phyloP scores from a whole-genome alignment of 1,140 invertebrate genomes.

The Thrips palmi region DNA sequence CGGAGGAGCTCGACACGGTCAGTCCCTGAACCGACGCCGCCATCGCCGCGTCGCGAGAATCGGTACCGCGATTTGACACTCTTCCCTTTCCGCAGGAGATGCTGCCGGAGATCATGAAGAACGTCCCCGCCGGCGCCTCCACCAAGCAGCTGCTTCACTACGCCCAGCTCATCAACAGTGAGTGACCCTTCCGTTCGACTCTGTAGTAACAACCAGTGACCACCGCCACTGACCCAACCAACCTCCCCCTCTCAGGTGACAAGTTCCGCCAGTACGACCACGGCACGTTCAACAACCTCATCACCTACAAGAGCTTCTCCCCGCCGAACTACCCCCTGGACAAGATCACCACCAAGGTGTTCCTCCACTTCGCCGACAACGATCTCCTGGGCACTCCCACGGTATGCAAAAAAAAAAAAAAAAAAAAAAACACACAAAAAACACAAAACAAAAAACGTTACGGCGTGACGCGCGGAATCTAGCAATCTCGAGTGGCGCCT shows the following conservation, averaged over 20 bases:
- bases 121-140: slow-evolving; percentile 35
- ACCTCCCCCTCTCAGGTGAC: slow-evolving; percentile 9
- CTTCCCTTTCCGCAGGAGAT: neutral
- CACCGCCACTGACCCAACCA: neutral
- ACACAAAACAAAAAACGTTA: too few relatives aligned
- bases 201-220: neutral
- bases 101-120: neutral
- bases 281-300: slow-evolving; percentile 26
- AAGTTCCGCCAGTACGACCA: slow-evolving; percentile 25
- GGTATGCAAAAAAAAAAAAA: too few relatives aligned
- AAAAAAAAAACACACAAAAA: too few relatives aligned
- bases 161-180: slow-evolving; percentile 23
- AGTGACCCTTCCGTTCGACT: neutral
- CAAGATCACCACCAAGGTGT: slow-evolving; percentile 41
- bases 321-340: slow-evolving; percentile 38
- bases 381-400: too few relatives aligned
- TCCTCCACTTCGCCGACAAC: slow-evolving; percentile 47
- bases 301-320: slow-evolving; percentile 23
- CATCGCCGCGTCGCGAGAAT: too few relatives aligned
- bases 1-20: slow-evolving; percentile 18
- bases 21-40: too few relatives aligned
- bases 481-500: too few relatives aligned
- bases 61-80: too few relatives aligned
- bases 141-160: slow-evolving; percentile 34
- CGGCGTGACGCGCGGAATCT: too few relatives aligned